Base-by-base conservation (phyloP, 92 coral and sea anemone species). In the Palythoa grandiflora region DNA sequence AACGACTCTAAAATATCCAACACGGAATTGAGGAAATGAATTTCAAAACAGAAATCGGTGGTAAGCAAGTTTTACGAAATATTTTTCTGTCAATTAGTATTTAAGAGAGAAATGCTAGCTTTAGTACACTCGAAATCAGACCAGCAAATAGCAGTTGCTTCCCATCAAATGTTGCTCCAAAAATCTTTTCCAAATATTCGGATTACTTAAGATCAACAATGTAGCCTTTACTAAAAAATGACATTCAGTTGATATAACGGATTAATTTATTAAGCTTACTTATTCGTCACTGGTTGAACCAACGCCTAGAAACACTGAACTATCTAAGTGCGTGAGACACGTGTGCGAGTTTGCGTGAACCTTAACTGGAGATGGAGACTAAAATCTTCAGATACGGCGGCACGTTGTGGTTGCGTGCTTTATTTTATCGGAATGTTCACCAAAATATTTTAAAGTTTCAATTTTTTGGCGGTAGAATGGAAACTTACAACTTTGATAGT, bases 251-350 rank as follows among this genome's bases (percentile, higher is more conserved):
- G 76, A 65, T 68, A 65, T 17, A 81, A 81, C 75, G 63, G 65
- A 37, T 51, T 53, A 66, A 40, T 81, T 40, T 71, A 66, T 48
- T 44, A 48, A 81, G 21, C 73, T 48, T 21, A 66, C 21, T 81
- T 60, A 57, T 17, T 78, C 35, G 9, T 76, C 51, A 28, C 36
- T 37, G 19, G 53, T 66, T 48, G 37, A 77, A 61, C 86, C 86
- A 66, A 81, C 76, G 86, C 86, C 86, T 51, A 81, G 52, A 81
- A 48, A 57, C 72, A 80, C 28, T 28, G 28, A 28, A 44, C 63
- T 21, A 48, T 12, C 16, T 11, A n/a, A 63, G 10, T 19, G 17
- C 60, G 21, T 57, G 37, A 16, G 20, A 1, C 75, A 81, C 74
- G 86, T 68, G 83, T 37, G 38, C n/a, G 14, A 21, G 47, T 68